Conservation (phyloP, 35 echinoderm and acorn worm genomes). For the Ophioderma brevispina region DNA sequence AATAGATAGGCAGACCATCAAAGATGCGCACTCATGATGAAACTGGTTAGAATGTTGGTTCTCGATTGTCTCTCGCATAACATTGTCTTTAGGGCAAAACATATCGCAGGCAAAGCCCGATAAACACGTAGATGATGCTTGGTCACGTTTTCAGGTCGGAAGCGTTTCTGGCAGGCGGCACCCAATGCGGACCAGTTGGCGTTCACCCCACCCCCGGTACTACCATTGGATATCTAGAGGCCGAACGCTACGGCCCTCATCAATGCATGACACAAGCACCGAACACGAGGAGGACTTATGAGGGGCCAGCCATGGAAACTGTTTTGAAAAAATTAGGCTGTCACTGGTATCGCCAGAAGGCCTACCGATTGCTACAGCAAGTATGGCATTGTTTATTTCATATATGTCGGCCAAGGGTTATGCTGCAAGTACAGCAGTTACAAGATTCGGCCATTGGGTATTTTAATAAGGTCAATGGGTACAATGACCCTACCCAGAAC, state of each 20-base stretch:
- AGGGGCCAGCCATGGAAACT: background rate
- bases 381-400: background rate
- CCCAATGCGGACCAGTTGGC: constrained; percentile 5
- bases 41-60: constrained; percentile 20
- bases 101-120: constrained; percentile 25
- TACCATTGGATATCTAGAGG: background rate
- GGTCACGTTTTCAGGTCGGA: constrained; percentile 31
- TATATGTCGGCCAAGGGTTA: background rate
- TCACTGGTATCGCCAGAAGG: background rate
- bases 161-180: constrained; percentile 19
- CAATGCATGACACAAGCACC: background rate
- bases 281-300: background rate
- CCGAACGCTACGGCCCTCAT: background rate
- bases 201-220: background rate
- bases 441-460: background rate
- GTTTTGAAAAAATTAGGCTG: background rate
- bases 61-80: constrained; percentile 13
- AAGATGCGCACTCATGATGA: constrained; percentile 37
- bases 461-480: background rate
- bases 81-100: constrained; percentile 10
- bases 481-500: background rate
- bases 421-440: background rate
- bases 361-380: background rate
- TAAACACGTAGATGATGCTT: constrained; percentile 33
- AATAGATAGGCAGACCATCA: constrained; percentile 46